Evolutionary conservation across 2,888 invertebrate species (phyloP), one percentile per base, ranked within the genome.

Genomic region (Trichacis sp.): DNA sequence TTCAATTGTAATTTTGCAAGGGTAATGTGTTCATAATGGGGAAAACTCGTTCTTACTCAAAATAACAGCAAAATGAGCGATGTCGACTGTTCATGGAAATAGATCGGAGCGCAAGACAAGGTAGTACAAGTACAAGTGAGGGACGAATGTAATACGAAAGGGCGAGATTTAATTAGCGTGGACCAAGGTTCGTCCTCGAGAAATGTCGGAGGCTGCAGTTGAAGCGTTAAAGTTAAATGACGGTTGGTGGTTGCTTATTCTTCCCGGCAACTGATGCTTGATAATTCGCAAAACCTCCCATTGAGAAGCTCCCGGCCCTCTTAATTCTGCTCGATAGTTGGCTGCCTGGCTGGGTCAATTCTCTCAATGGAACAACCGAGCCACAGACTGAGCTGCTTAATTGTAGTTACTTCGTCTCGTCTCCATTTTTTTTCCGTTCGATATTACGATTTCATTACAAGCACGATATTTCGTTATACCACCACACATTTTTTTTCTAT

Each of bases 181-280:
- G 80, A 78, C 79, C 75, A 64, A 68, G 62, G 52, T 45, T 56
- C 62, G 64, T 65, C 70, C 74, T 74, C 70, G 74, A 72, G 70
- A 71, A 68, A 69, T 71, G 71, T 67, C 70, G 61, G 52, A 53
- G 53, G 58, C 47, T 69, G 73, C 74, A 79, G 78, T 77, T 80
- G 78, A 73, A 80, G 83, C 83, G 83, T 84, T 84, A 83, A 84
- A 84, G 83, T 84, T 84, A 83, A 84, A 84, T 83, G 83, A 84
- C 81, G 83, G 83, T 82, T 82, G 82, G 79, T 81, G 82, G 82
- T 79, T 83, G 82, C 81, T 83, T 81, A 84, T 84, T 84, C 84
- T 84, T 83, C 83, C 79, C 81, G 75, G 71, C 81, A 83, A 84
- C 83, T 80, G 84, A 84, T 83, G 84, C 84, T 83, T 82, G 82